Conservation (phyloP, 2,797 vertebrate genomes). For the Xenops minutus region DNA sequence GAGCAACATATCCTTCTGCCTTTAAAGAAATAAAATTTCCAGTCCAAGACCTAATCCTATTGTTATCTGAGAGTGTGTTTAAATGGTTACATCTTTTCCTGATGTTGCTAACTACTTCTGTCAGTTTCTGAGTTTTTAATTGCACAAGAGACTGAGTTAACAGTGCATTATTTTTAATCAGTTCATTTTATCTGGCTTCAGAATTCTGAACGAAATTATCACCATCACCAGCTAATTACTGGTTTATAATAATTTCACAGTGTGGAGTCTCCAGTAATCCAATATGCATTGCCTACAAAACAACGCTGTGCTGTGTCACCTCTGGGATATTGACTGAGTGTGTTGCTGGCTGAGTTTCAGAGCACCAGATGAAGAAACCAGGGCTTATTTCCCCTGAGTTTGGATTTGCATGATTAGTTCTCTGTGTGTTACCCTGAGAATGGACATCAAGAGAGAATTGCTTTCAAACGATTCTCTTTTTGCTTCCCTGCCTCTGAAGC, state of each 20-base stretch:
- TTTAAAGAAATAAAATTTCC: neutral
- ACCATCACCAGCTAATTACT: slow-evolving; percentile 44
- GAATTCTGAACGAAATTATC: slow-evolving; percentile 39
- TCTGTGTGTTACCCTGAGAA: neutral
- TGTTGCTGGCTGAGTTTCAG: slow-evolving; percentile 46
- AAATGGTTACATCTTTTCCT: neutral
- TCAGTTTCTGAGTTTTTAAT: slow-evolving; percentile 16
- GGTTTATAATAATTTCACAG: slow-evolving; percentile 54
- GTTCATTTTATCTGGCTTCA: slow-evolving; percentile 1
- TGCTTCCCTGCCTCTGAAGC: slow-evolving; percentile 9
- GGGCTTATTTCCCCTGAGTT: slow-evolving; percentile 52
- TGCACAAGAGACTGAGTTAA: neutral
- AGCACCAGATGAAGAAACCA: slow-evolving; percentile 47
- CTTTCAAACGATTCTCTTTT: neutral
- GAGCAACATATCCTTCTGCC: neutral
- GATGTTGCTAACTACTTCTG: neutral
- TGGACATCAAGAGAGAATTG: slow-evolving; percentile 18
- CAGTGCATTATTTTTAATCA: slow-evolving; percentile 25
- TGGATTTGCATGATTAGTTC: slow-evolving; percentile 61
- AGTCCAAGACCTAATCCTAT: neutral
- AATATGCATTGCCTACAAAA: neutral
- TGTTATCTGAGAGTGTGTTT: neutral
- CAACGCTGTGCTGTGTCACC: neutral
- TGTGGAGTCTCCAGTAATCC: slow-evolving; percentile 35
- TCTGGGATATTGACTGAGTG: neutral